Conservation (phyloP, 2,797 vertebrate genomes). For the Peromyscus nudipes region DNA sequence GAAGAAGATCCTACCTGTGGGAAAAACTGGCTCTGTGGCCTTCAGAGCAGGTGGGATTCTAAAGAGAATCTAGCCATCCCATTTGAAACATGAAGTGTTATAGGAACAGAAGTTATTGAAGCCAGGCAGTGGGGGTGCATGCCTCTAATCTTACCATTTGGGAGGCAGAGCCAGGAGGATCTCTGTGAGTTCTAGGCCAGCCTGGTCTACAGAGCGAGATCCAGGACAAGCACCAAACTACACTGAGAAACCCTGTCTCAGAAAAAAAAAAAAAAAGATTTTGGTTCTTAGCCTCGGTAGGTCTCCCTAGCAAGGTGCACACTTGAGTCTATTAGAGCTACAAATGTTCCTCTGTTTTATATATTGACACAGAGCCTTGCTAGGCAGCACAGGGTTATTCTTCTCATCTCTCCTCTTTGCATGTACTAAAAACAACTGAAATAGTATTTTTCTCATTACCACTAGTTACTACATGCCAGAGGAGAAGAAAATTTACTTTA, state of each 20-base stretch:
- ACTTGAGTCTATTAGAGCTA: neutral
- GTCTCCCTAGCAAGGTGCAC: neutral
- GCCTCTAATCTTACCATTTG: no score
- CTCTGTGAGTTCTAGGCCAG: no score
- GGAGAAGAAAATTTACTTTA: conserved; percentile 65
- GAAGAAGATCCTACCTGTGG: neutral
- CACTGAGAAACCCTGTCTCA: no score
- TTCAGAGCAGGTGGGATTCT: neutral
- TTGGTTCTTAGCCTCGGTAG: neutral
- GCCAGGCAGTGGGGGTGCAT: no score
- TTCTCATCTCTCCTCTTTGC: neutral
- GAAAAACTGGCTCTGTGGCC: neutral
- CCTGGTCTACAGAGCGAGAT: no score
- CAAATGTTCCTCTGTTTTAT: neutral
- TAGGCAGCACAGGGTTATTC: neutral
- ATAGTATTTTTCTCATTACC: conserved; percentile 14
- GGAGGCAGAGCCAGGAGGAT: no score
- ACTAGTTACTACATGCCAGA: conserved; percentile 46
- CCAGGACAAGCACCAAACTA: no score
- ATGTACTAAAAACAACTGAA: conserved; percentile 43
- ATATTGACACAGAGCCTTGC: neutral
- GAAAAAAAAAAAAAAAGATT: neutral
- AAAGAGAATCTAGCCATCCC: neutral
- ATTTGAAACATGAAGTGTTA: neutral
- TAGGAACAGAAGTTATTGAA: neutral